A percentile compares a stretch with the other conserved stretches of the same genome.
These are phyloP conservation scores for Sinohyriopsis cumingii DNA, from an alignment of 2,888 invertebrate species.

Conservation along the genomic window DNA sequence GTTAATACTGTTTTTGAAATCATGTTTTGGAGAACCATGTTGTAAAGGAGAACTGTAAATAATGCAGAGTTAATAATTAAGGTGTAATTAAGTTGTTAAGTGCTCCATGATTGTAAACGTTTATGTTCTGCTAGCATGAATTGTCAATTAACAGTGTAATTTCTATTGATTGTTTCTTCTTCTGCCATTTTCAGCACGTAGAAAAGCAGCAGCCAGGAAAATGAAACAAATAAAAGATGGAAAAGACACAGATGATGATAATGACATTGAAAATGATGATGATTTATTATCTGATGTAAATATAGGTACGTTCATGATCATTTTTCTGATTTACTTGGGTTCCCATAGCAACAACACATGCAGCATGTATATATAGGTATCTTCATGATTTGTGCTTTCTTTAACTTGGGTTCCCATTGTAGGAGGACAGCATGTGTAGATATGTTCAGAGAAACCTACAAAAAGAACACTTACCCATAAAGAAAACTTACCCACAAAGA, in stretches of 20 bases:
- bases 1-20: too few species aligned
- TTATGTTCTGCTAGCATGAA: too few species aligned
- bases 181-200: conserved; percentile 53
- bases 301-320: conserved; percentile 31
- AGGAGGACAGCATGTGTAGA: conserved; percentile 1
- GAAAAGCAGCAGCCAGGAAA: conserved; percentile 62
- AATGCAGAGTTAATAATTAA: too few species aligned
- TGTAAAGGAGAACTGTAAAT: too few species aligned
- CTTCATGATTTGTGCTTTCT: neutral
- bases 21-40: too few species aligned
- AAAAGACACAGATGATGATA: conserved; percentile 62
- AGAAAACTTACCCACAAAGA: too few species aligned
- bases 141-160: too few species aligned
- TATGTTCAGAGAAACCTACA: neutral
- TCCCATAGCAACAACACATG: too few species aligned
- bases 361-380: conserved; percentile 31
- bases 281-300: conserved; percentile 55
- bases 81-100: too few species aligned
- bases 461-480: too few species aligned
- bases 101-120: too few species aligned
- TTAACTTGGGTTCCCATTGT: neutral
- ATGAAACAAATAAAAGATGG: conserved; percentile 63
- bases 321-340: neutral
- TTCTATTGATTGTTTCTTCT: neutral
- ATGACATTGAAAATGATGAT: conserved; percentile 59